Evolutionary conservation across 1,140 invertebrate species (phyloP), one percentile per base, ranked within the genome.

Genomic region (Hypsibius dujardini): DNA sequence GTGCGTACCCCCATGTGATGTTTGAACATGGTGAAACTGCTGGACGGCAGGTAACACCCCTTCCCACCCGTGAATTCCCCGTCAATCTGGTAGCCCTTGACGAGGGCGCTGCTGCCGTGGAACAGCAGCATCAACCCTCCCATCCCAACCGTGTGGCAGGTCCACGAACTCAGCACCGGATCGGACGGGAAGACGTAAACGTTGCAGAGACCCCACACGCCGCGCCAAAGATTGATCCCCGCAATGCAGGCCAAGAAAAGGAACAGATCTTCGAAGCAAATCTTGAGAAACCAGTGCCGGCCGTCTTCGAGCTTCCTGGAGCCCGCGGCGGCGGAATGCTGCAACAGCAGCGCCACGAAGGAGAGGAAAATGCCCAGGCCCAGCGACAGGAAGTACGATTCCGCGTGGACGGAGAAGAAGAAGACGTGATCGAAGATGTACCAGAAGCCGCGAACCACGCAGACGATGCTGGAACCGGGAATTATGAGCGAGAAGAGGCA

Each of bases 391-490:
- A n/a, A 70, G 14, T 59, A 74, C 45, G 46, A 73, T 50, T n/a
- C 74, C 14, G 72, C 73, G 76, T 86, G 79, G 0, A 83, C 82
- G 1, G 89, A 88, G 77, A 85, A 90, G 2, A 92, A 78, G 75
- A 85, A 86, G 72, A 88, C 79, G 78, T 14, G 7, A 42, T 92
- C 90, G 62, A 90, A 81, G 59, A 90, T 79, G 2, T 85, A 84
- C 88, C 89, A 92, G 42, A 85, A 82, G 47, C 90, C 89, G 76
- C 89, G 82, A 89, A 90, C 92, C 14, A 89, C 88, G 76, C 90
- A 88, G 1, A 91, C 88, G 45, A 91, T 88, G 71, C 91, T 80
- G 0, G 87, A 88, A 1, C 89, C 88, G 67, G 90, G 85, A 46
- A 92, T 84, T 59, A 87, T 83, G 47, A 92, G 88, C 40, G 88